A percentile compares a stretch with the other conserved stretches of the same genome.
Conservation (phyloP, 1,140 invertebrate genomes). For the Drosophila malerkotliana region DNA sequence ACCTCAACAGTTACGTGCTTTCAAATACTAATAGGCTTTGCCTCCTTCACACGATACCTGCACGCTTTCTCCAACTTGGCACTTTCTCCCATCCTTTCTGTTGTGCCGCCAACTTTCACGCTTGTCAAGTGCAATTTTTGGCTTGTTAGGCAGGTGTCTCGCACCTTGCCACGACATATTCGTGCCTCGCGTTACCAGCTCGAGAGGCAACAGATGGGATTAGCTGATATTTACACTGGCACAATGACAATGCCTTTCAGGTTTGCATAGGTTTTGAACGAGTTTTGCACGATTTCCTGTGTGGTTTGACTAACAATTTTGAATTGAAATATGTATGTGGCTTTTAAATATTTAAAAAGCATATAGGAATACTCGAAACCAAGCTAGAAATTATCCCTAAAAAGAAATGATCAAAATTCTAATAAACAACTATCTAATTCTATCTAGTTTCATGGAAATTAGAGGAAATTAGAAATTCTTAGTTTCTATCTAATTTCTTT, state of each 20-base stretch:
- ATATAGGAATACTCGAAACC: not conserved
- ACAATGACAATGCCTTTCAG: conserved; percentile 5
- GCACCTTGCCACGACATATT: conserved; percentile 12
- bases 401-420: too few species aligned
- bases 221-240: not conserved
- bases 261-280: not conserved
- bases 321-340: too few species aligned
- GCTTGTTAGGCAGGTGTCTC: conserved; percentile 31
- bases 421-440: too few species aligned
- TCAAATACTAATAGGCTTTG: conserved; percentile 31
- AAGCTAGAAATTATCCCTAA: not conserved
- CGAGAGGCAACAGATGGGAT: conserved; percentile 32
- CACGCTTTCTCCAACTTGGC: not conserved
- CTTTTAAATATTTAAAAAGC: too few species aligned
- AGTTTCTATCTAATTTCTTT: not conserved
- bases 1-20: conserved; percentile 2
- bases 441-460: too few species aligned
- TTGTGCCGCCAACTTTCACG: conserved; percentile 30
- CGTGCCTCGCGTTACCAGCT: conserved; percentile 18
- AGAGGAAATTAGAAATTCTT: too few species aligned
- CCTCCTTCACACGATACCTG: not conserved
- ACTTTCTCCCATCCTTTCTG: not conserved
- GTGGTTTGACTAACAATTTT: not conserved
- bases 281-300: not conserved
- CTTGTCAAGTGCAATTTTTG: conserved; percentile 52